phyloP scores from a whole-genome alignment of 2,797 vertebrate genomes.

The Atherinosoma microstoma region DNA sequence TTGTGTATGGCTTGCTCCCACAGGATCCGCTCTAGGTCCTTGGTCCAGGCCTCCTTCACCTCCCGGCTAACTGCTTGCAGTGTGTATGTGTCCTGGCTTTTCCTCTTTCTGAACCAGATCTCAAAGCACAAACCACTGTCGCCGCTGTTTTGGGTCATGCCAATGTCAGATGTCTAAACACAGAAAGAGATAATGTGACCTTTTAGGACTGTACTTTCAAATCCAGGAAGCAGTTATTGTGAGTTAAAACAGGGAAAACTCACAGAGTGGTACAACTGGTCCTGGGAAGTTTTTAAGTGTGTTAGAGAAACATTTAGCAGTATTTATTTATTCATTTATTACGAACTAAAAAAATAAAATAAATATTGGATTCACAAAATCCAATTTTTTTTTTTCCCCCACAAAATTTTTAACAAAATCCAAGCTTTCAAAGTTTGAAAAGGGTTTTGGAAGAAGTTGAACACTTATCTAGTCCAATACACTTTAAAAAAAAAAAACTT shows the following conservation, averaged over 20 bases:
- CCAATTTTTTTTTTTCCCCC: no score
- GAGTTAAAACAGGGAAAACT: background rate
- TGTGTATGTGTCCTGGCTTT: conserved; percentile 86
- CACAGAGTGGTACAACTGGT: no score
- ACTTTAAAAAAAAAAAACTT: no score
- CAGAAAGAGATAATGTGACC: conserved; percentile 16
- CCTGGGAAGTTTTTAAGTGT: no score
- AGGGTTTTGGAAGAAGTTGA: no score
- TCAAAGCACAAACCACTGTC: conserved; percentile 87
- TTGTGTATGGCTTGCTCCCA: conserved; percentile 89
- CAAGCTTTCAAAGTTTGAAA: no score
- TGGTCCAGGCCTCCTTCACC: conserved; percentile 85
- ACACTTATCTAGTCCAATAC: no score
- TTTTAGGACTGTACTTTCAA: background rate
- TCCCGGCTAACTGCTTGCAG: conserved; percentile 80
- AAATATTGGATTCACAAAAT: no score
- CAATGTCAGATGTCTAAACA: conserved; percentile 85
- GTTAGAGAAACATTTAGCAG: no score
- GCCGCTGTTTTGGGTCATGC: conserved; percentile 87
- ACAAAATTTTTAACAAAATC: no score
- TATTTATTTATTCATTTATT: no score
- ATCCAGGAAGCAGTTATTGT: background rate
- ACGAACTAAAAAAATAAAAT: no score
- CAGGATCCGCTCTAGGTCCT: conserved; percentile 85
- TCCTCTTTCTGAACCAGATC: conserved; percentile 89